These are phyloP conservation scores for Macropus fuliginosus DNA, from an alignment of 2,797 vertebrate species.

Conservation along the genomic window DNA sequence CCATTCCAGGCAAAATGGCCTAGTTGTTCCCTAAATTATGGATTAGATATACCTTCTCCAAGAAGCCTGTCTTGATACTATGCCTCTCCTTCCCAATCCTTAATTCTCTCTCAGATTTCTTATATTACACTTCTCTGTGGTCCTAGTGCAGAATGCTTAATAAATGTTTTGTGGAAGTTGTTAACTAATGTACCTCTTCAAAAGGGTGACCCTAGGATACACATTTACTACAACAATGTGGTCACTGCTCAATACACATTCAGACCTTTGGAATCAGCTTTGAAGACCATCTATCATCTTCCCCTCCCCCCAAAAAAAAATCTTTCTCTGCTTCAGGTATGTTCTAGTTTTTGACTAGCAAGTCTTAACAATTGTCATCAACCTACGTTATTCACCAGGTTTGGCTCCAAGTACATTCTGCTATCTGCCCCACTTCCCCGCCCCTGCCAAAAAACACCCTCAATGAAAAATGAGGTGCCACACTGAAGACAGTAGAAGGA, in stretches of 20 bases:
- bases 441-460: neutral
- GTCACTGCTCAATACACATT: neutral
- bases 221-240: neutral
- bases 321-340: neutral
- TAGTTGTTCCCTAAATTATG: neutral
- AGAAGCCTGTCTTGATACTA: neutral
- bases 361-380: neutral
- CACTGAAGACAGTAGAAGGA: neutral
- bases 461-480: neutral
- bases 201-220: neutral
- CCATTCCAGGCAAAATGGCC: neutral
- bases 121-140: neutral
- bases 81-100: neutral
- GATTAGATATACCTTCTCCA: neutral
- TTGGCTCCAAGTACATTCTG: neutral
- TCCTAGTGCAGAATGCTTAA: neutral
- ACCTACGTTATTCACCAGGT: neutral
- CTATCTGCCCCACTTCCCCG: neutral
- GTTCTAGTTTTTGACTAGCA: neutral
- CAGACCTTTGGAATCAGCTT: neutral
- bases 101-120: neutral
- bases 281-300: neutral
- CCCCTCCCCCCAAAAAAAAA: too few species aligned
- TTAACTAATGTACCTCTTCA: neutral
- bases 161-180: neutral